phyloP scores from a whole-genome alignment of 2,113 vertebrate genomes.

The Sphyrna mokarran region DNA sequence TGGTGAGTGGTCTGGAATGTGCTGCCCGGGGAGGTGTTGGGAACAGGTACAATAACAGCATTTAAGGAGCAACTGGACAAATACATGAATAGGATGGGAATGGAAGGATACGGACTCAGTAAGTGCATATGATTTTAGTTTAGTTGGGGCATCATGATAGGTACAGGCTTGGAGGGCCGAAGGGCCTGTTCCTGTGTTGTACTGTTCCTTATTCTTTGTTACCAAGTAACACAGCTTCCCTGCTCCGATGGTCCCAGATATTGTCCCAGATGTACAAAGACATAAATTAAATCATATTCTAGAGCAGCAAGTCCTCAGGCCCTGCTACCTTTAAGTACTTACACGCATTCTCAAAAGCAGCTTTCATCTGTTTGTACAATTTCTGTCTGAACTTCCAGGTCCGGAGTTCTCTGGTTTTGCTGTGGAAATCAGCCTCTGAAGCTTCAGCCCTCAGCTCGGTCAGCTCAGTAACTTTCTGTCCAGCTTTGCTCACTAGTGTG shows the following conservation, averaged over 20 bases:
- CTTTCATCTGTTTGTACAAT: constrained; percentile 19
- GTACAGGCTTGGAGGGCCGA: too few species aligned
- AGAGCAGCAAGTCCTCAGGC: not conserved
- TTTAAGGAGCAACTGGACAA: too few species aligned
- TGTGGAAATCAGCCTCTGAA: not conserved
- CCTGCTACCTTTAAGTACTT: not conserved
- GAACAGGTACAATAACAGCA: too few species aligned
- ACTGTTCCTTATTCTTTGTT: not conserved
- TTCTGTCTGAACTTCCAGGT: constrained; percentile 11
- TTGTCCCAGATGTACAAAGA: not conserved
- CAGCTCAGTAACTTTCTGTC: not conserved
- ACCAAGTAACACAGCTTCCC: not conserved
- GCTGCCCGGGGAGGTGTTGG: too few species aligned
- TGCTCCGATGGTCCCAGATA: not conserved
- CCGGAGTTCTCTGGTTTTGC: not conserved
- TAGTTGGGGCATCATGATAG: too few species aligned
- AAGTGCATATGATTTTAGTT: too few species aligned
- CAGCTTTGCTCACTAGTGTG: not conserved
- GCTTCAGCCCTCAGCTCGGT: not conserved
- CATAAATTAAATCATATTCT: not conserved
- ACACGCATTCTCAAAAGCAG: constrained; percentile 7
- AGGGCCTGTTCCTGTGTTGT: too few species aligned
- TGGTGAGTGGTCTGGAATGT: too few species aligned
- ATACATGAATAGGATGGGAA: too few species aligned
- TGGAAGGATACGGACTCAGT: too few species aligned